A percentile compares a stretch with the other conserved stretches of the same genome.
Conservation (phyloP, 2,797 vertebrate species). For the Moxostoma hubbsi region DNA sequence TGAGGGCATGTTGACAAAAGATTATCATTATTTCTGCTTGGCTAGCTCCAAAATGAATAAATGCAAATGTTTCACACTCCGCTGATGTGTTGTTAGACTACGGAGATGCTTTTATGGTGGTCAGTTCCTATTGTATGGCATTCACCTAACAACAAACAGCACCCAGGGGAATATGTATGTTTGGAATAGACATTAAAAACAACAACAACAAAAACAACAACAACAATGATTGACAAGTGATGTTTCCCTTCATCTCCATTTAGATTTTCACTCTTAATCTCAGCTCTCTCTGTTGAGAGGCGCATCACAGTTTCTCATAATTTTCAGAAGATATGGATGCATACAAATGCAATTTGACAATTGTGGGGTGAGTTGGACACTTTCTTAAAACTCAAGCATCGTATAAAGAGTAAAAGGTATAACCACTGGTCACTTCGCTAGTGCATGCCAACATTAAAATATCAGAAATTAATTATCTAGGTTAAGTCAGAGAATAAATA, state of each 20-base stretch:
- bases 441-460: too few relatives aligned
- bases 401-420: neutral
- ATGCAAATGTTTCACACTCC: conserved; percentile 42
- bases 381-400: neutral
- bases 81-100: conserved; percentile 49
- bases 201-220: conserved; percentile 35
- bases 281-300: conserved; percentile 17
- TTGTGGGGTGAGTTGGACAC: neutral
- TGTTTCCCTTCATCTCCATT: conserved; percentile 32
- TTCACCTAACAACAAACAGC: conserved; percentile 59
- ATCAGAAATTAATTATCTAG: too few relatives aligned
- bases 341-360: conserved; percentile 9
- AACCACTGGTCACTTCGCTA: neutral
- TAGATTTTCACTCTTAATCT: conserved; percentile 6
- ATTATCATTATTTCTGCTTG: conserved; percentile 21
- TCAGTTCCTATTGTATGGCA: conserved; percentile 58
- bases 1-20: conserved; percentile 31
- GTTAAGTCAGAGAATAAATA: too few relatives aligned
- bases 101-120: conserved; percentile 53
- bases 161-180: conserved; percentile 44
- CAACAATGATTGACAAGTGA: conserved; percentile 57
- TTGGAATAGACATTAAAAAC: conserved; percentile 48
- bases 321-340: conserved; percentile 6
- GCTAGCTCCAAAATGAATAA: conserved; percentile 48
- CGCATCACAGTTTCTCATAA: conserved; percentile 20